Conservation (phyloP, 1,140 invertebrate genomes). For the Calephelis nemesis region DNA sequence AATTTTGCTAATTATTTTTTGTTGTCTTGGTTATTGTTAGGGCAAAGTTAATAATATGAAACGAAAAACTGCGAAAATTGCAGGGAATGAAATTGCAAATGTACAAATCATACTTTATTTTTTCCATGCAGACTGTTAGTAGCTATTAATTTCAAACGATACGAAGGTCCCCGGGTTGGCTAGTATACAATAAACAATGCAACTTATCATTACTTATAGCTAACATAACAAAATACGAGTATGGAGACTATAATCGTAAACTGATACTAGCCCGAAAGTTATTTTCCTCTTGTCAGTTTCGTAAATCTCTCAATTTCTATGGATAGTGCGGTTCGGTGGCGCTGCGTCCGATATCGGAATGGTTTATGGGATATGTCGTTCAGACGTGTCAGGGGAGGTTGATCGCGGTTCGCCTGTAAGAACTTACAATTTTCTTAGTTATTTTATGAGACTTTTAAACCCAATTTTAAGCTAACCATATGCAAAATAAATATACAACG, state of each 20-base stretch:
- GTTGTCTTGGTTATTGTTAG: too few species aligned
- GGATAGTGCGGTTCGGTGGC: constrained; percentile 38
- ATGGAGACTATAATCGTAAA: constrained; percentile 32
- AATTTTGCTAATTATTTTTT: too few species aligned
- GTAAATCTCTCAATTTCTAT: constrained; percentile 45
- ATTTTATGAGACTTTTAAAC: background rate
- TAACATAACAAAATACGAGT: background rate
- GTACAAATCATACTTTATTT: background rate
- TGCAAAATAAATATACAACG: too few species aligned
- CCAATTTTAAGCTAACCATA: too few species aligned
- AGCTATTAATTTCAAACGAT: background rate
- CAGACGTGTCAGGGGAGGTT: constrained; percentile 49
- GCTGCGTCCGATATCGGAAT: constrained; percentile 56
- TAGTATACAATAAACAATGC: background rate
- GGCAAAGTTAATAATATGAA: too few species aligned
- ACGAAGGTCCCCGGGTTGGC: too few species aligned
- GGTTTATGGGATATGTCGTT: constrained; percentile 56
- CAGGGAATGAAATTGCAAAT: too few species aligned
- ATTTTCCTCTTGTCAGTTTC: constrained; percentile 44
- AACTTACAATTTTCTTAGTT: background rate
- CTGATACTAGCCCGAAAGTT: constrained; percentile 30
- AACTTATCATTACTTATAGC: constrained; percentile 4
- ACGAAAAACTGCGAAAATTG: too few species aligned
- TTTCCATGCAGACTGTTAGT: too few species aligned
- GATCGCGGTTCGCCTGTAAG: constrained; percentile 29